Base-by-base conservation (phyloP, 2,888 invertebrate genomes). In the Lasioglossum lativentre region DNA sequence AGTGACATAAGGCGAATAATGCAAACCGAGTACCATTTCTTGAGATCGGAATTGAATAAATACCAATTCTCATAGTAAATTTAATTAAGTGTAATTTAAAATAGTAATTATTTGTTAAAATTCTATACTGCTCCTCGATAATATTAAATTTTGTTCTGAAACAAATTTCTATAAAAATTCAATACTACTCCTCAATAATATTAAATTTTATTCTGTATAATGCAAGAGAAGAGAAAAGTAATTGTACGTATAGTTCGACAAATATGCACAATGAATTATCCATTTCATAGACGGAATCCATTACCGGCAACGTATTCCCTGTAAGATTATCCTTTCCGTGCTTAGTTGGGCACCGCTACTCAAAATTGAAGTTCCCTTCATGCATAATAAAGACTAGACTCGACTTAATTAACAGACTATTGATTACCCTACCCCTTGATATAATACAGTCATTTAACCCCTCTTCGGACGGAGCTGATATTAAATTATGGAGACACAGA, bases 321-420 rank as follows among this genome's bases (percentile, higher is more conserved):
- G 68, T 34, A 68, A 68, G 38, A 38, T 34, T 10, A 68, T 23
- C 68, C 38, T 38, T 38, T 38, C 23, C 68, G 23, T 23, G 68
- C 34, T 34, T 68, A 38, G 68, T 38, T 38, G 38, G 38, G 38
- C 38, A 38, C 38, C 38, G 23, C 68, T 38, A 38, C 38, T 38
- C 68, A 68, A 38, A 68, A 68, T 68, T 68, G 68, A 68, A 40
- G 68, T 68, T 34, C 38, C 23, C 38, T 68, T 68, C 68, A 68
- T 68, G 68, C 68, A 68, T 68, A 68, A 68, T 68, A 38, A 34
- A 68, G 68, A 40, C 68, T 68, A 73, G 72, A 68, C 68, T 38
- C 42, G 72, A 30, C 42, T 73, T 73, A 42, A 73, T 42, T 73
- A 47, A 47, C 72, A 34, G 52, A 52, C 73, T 47, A 74, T 47